A percentile compares a stretch with the other conserved stretches of the same genome.
Evolutionary conservation across 2,888 invertebrate genomes (phyloP).

Genomic region (Rhamphomyia laevipes): DNA sequence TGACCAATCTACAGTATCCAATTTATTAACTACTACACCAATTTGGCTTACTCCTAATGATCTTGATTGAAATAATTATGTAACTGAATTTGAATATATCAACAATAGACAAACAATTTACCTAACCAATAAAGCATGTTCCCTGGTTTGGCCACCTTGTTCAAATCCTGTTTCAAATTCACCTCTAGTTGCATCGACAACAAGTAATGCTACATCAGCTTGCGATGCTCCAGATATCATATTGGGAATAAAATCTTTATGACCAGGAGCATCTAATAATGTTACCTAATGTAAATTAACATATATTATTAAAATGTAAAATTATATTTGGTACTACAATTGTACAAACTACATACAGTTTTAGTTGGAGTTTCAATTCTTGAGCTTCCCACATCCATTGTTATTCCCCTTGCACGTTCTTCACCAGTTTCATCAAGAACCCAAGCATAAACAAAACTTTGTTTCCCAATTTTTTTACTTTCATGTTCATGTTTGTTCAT

Average conservation of each 20-base stretch:
- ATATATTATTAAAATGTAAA: neutral
- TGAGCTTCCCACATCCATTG: slow-evolving; percentile 95
- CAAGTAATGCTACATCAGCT: slow-evolving; percentile 93
- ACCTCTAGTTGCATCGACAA: slow-evolving; percentile 90
- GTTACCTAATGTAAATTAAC: slow-evolving; percentile 43
- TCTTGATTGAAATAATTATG: slow-evolving; percentile 6
- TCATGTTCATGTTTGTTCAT: slow-evolving; percentile 98
- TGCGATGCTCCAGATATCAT: slow-evolving; percentile 99
- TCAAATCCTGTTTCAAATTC: slow-evolving; percentile 99
- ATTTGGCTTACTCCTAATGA: slow-evolving; percentile 83
- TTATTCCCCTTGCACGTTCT: slow-evolving; percentile 91
- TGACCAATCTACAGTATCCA: slow-evolving; percentile 93
- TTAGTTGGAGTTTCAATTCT: slow-evolving; percentile 83
- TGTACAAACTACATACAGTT: slow-evolving; percentile 25
- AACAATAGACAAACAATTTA: neutral
- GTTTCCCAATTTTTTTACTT: slow-evolving; percentile 92
- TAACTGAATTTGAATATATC: slow-evolving; percentile 43
- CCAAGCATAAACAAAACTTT: slow-evolving; percentile 98
- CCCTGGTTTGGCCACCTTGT: slow-evolving; percentile 92
- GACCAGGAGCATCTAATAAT: slow-evolving; percentile 94
- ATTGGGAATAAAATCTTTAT: slow-evolving; percentile 98
- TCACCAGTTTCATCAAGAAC: slow-evolving; percentile 98
- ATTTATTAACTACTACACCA: slow-evolving; percentile 91
- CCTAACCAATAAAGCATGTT: slow-evolving; percentile 89
- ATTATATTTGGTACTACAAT: neutral